phyloP scores from a whole-genome alignment of 2,888 invertebrate genomes.

The Enchytraeus crypticus region DNA sequence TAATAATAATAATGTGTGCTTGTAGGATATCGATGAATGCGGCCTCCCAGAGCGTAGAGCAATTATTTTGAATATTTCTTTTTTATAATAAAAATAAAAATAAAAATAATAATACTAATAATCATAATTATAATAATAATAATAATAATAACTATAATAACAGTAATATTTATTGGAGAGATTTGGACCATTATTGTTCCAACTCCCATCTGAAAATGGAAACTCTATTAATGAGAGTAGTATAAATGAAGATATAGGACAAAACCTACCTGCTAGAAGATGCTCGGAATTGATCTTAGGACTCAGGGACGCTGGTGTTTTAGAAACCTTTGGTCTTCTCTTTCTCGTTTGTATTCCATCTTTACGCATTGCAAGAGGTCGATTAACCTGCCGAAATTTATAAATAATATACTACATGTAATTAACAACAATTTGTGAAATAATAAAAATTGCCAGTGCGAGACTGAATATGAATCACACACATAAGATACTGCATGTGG shows the following conservation, averaged over 20 bases:
- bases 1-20: background rate
- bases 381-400: conserved; percentile 57
- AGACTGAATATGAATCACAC: too few species aligned
- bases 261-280: too few species aligned
- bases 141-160: background rate
- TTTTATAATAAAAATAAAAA: background rate
- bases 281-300: too few species aligned
- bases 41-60: too few species aligned
- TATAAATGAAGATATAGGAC: background rate
- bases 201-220: background rate
- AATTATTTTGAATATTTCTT: too few species aligned
- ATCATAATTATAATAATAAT: too few species aligned
- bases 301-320: too few species aligned
- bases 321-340: conserved; percentile 55
- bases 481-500: too few species aligned
- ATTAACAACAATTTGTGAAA: too few species aligned
- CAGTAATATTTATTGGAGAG: background rate
- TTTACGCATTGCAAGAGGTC: conserved; percentile 82
- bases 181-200: background rate
- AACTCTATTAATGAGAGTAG: background rate
- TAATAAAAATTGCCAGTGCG: too few species aligned
- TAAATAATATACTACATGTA: too few species aligned
- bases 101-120: too few species aligned
- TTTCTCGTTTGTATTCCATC: conserved; percentile 88
- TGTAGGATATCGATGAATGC: background rate